Base-by-base conservation (phyloP, 2,888 invertebrate species). In the Augiades crinisus region DNA sequence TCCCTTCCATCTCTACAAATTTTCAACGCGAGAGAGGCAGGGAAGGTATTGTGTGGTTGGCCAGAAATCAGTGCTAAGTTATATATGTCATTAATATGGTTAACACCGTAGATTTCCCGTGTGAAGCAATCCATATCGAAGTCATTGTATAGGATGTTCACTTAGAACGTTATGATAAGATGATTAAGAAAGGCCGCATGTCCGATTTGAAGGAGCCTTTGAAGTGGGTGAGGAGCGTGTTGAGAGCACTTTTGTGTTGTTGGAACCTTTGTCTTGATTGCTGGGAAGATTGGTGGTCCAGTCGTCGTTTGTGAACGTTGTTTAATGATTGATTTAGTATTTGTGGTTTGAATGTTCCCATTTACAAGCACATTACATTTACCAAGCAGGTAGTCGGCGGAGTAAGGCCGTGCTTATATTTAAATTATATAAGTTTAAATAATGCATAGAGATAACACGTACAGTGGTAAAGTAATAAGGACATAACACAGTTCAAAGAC, bases 61-160 rank as follows among this genome's bases (percentile, higher is more conserved):
- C 59, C 58, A 45, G 33, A 24, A 21, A 43, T 16, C 54, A 50
- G 70, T 69, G 81, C 74, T 82, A 81, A 81, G 69, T 61, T 71
- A 63, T 72, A 70, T 72, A 64, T 65, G 68, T 67, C 71, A 75
- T 85, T 84, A 83, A 83, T 83, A 69, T 78, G 65, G 74, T 85
- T 84, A 85, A 72, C 85, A 76, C 83, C 53, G 56, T 62, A 61
- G 54, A 64, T 68, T 85, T 83, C 82, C 84, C 85, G 85, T 85
- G 85, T 75, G 85, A 85, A 81, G 70, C 50, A 55, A 62, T 62
- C 62, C 47, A 54, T 57, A 57, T 59, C 47, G 46, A 52, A 19
- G 33, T 45, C 50, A 49, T 55, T 43, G 53, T 45, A 45, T 47
- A 37, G 58, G 50, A 59, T 56, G 40, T 58, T 53, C 53, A 56